Conservation (phyloP, 1,140 invertebrate species). For the Pseudomyrmex cubaensis region DNA sequence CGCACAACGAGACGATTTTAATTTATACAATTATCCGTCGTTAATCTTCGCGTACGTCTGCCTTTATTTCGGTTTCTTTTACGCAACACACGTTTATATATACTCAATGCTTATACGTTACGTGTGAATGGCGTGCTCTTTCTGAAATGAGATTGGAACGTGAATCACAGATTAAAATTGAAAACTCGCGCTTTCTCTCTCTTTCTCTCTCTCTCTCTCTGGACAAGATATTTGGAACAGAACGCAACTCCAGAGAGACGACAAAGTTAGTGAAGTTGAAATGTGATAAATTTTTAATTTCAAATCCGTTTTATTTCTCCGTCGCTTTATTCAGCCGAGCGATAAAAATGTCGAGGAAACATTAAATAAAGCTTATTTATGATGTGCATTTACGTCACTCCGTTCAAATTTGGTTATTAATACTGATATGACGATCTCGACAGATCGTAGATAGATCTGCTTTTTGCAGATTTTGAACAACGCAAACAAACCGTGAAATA, state of each 20-base stretch:
- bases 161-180: conserved; percentile 52
- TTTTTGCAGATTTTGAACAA: too few relatives aligned
- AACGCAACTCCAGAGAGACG: conserved; percentile 9
- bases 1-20: conserved; percentile 12
- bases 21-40: background rate
- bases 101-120: background rate
- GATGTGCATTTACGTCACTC: background rate
- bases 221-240: conserved; percentile 3
- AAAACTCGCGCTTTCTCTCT: background rate
- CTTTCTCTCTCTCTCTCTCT: background rate
- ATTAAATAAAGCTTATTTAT: background rate
- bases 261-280: conserved; percentile 25
- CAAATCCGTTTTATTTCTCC: conserved; percentile 27
- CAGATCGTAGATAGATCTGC: too few relatives aligned
- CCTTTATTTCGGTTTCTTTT: conserved; percentile 9
- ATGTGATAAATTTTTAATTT: conserved; percentile 40
- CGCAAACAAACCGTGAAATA: too few relatives aligned
- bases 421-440: too few relatives aligned
- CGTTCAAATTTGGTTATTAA: too few relatives aligned
- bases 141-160: conserved; percentile 17
- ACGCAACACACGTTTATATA: conserved; percentile 23
- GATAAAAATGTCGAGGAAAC: background rate
- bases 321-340: background rate
- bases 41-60: background rate
- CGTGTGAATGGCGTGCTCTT: background rate